Base-by-base conservation (phyloP, 2,113 vertebrate species). In the Stegostoma tigrinum region DNA sequence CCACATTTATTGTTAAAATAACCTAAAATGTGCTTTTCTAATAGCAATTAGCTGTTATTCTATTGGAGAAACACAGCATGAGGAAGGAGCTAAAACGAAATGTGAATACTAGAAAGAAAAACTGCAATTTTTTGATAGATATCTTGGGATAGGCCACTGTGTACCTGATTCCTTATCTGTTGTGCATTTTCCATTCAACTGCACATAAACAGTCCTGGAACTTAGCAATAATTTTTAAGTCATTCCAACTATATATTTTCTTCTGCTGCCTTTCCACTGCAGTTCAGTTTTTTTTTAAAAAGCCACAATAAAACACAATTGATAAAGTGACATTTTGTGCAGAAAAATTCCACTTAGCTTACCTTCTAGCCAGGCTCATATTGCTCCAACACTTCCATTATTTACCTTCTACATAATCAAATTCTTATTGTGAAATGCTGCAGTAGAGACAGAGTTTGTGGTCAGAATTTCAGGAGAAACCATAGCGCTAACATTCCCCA, bases 121-220 rank as follows among this genome's bases (percentile, higher is more conserved):
- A 19, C 80, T 6, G 80, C 38, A 83, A 83, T 83, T 83, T 89
- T 61, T 55, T 94, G 61, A 94, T 45, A 45, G 93, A 24, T 70
- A 3, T 48, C 93, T 94, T 70, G 27, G 55, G 61, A 70, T 67
- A 21, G n/a, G 19, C 1, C 23, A 27, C 66, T 15, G 48, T 34
- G 48, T 14, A 48, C 21, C 86, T 89, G 48, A 89, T 90, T 90
- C 52, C 30, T 52, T 90, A 90, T 61, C 87, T 34, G 2, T 90
- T 55, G 52, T 61, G 87, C 48, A 52, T 90, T 90, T 90, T 90
- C 87, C 52, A 90, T 61, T 90, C 24, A 30, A 90, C 87, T 90
- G 87, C 52, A 90, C 27, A 61, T 61, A 90, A 90, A 90, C 87
- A 90, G 87, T 6, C 87, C 48, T 55, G 34, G 12, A n/a, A 64